phyloP scores from a whole-genome alignment of 1,140 invertebrate genomes.

The Popillia japonica region DNA sequence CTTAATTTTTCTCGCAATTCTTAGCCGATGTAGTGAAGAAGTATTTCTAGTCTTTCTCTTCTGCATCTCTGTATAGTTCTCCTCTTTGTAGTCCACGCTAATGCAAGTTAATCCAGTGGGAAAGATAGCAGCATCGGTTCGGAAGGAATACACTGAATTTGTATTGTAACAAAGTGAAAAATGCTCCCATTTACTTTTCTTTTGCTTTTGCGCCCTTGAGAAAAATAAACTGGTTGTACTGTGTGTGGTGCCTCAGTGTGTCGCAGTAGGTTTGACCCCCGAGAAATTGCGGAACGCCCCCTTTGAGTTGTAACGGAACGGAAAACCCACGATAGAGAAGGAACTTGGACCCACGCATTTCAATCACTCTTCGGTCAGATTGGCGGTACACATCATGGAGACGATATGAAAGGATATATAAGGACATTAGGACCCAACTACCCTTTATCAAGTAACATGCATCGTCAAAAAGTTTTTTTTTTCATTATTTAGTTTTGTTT shows the following conservation, averaged over 20 bases:
- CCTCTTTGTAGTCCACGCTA: not conserved
- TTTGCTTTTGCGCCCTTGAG: not conserved
- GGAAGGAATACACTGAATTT: not conserved
- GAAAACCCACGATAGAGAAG: not conserved
- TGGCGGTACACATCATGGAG: slow-evolving; percentile 31
- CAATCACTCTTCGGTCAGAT: slow-evolving; percentile 35
- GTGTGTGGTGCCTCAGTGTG: no score
- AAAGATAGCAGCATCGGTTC: not conserved
- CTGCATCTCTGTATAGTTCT: not conserved
- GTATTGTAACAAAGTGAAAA: not conserved
- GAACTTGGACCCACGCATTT: slow-evolving; percentile 31
- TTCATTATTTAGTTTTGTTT: not conserved
- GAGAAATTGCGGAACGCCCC: no score
- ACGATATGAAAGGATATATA: slow-evolving; percentile 33
- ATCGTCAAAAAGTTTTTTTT: slow-evolving; percentile 4
- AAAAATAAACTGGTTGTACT: no score
- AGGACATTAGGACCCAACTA: slow-evolving; percentile 40
- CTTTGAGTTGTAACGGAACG: slow-evolving; percentile 3
- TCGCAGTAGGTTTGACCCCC: no score
- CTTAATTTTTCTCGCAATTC: no score
- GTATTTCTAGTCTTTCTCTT: not conserved
- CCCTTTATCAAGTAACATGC: slow-evolving; percentile 27
- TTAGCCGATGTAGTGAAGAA: no score
- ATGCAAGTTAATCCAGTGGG: not conserved
- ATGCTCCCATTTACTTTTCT: slow-evolving; percentile 19